These are phyloP conservation scores for Melinaea menophilus DNA, from an alignment of 2,888 invertebrate genomes.

Conservation along the genomic window DNA sequence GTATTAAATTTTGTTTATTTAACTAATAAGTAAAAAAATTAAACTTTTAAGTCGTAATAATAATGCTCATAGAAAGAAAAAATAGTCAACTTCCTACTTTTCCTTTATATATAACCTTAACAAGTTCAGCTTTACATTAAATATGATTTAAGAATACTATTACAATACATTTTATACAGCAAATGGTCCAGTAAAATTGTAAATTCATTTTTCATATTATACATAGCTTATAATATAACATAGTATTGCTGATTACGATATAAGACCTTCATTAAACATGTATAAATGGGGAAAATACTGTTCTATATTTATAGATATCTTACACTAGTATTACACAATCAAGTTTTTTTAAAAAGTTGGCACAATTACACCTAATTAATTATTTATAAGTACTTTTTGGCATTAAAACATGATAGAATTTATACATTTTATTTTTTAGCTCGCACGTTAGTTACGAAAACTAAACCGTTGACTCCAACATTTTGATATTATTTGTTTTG, in stretches of 20 bases:
- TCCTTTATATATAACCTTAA: too few species aligned
- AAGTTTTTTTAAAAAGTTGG: slow-evolving; percentile 65
- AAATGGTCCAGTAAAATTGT: slow-evolving; percentile 36
- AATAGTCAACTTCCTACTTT: too few species aligned
- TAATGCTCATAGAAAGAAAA: too few species aligned
- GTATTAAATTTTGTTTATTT: too few species aligned
- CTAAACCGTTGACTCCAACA: background rate
- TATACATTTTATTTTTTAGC: slow-evolving; percentile 54
- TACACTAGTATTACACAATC: slow-evolving; percentile 42
- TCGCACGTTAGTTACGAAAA: slow-evolving; percentile 19
- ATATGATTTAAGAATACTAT: background rate
- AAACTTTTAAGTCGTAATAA: too few species aligned
- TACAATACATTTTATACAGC: slow-evolving; percentile 12
- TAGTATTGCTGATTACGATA: slow-evolving; percentile 39
- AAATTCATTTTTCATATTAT: slow-evolving; percentile 27
- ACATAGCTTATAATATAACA: slow-evolving; percentile 24
- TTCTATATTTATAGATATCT: slow-evolving; percentile 41
- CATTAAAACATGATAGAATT: slow-evolving; percentile 23
- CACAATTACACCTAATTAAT: slow-evolving; percentile 33
- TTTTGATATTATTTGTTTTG: too few species aligned
- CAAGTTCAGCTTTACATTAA: too few species aligned
- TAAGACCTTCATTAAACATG: slow-evolving; percentile 26
- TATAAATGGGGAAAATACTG: slow-evolving; percentile 52
- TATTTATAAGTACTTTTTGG: slow-evolving; percentile 29
- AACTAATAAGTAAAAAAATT: too few species aligned